Conservation (phyloP, 2,797 vertebrate species). For the Microchirus variegatus region DNA sequence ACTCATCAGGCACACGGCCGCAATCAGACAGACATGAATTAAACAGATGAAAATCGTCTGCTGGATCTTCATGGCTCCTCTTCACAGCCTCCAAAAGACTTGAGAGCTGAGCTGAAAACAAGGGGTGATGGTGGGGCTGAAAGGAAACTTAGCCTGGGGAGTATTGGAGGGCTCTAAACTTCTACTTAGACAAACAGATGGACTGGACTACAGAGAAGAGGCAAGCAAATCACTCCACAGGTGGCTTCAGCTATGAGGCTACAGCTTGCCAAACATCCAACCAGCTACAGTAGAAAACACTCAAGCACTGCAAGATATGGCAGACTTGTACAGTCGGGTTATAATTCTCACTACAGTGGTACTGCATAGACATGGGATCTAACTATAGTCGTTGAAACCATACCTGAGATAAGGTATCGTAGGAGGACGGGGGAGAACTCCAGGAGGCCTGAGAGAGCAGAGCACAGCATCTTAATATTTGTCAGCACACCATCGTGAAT, state of each 20-base stretch:
- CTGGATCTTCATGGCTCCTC: constrained; percentile 64
- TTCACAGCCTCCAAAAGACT: constrained; percentile 55
- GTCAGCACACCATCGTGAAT: constrained; percentile 29
- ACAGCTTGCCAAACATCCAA: constrained; percentile 43
- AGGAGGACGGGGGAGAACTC: constrained; percentile 78
- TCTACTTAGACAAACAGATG: constrained; percentile 68
- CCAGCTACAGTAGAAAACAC: constrained; percentile 31
- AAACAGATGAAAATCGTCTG: constrained; percentile 69
- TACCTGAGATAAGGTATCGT: constrained; percentile 82
- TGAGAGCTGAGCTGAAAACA: constrained; percentile 47
- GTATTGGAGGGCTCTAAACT: constrained; percentile 46
- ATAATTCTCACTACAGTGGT: constrained; percentile 28
- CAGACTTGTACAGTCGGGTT: constrained; percentile 42
- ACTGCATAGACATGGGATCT: constrained; percentile 31
- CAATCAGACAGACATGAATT: constrained; percentile 68
- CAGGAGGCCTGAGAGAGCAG: constrained; percentile 77
- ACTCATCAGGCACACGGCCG: constrained; percentile 71
- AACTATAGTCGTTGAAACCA: constrained; percentile 40
- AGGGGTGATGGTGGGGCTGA: constrained; percentile 15
- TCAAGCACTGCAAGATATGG: constrained; percentile 25
- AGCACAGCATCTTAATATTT: constrained; percentile 64
- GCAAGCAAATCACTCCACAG: constrained; percentile 55
- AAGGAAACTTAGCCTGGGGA: constrained; percentile 50
- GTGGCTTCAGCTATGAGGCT: constrained; percentile 51
- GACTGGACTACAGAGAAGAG: constrained; percentile 47